Percentiles rank a stretch among this genome's conserved stretches.
These are phyloP conservation scores for Belgica antarctica DNA, from an alignment of 2,888 invertebrate species.

Conservation along the genomic window DNA sequence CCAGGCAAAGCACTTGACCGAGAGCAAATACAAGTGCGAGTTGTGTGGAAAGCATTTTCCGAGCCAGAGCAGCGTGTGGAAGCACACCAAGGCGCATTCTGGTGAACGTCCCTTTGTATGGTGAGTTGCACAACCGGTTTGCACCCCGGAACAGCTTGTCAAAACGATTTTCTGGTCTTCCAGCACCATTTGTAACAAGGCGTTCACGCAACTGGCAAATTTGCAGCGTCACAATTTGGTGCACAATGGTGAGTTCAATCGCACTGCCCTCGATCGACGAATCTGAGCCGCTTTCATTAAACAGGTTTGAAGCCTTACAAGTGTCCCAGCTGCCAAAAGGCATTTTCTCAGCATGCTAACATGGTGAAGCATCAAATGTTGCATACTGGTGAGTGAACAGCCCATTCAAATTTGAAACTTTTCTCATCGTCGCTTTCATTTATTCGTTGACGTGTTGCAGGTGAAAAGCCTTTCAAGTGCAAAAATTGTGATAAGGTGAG, in stretches of 20 bases:
- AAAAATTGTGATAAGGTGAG: constrained; percentile 43
- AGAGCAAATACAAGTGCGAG: constrained; percentile 44
- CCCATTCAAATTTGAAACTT: background rate
- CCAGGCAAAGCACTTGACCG: constrained; percentile 44
- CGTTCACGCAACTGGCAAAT: constrained; percentile 46
- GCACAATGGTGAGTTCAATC: constrained; percentile 43
- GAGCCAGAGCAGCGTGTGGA: constrained; percentile 45
- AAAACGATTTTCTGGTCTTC: background rate
- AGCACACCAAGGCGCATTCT: constrained; percentile 45
- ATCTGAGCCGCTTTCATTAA: constrained; percentile 6
- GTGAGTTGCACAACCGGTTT: constrained; percentile 17
- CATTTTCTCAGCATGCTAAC: constrained; percentile 45
- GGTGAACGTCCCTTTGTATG: constrained; percentile 45
- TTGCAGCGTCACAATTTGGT: constrained; percentile 45
- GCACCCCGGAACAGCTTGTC: background rate
- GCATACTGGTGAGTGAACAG: constrained; percentile 44
- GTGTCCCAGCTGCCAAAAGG: constrained; percentile 45
- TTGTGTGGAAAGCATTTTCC: constrained; percentile 44
- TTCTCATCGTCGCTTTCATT: background rate
- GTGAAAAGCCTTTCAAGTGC: constrained; percentile 45
- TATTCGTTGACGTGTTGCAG: constrained; percentile 28
- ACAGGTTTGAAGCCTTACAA: constrained; percentile 45
- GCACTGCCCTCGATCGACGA: background rate
- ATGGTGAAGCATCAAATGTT: constrained; percentile 45
- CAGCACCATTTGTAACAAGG: constrained; percentile 45